Evolutionary conservation across 2,888 invertebrate species (phyloP), one percentile per base, ranked within the genome.

Genomic region (Acronicta leporina): DNA sequence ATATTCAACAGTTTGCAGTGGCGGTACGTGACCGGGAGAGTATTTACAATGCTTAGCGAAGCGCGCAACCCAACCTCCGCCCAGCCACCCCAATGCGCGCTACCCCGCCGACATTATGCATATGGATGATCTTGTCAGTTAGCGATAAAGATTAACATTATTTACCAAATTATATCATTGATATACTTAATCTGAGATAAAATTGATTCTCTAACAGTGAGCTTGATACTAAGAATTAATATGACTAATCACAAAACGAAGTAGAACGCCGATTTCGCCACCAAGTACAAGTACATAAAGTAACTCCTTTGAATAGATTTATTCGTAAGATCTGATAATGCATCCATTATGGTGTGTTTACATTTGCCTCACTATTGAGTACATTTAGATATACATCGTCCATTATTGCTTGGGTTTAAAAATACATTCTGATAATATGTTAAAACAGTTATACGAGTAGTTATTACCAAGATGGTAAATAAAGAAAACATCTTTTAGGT

Each of bases 1-100:
- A 92, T 92, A 93, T 94, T 92, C 89, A 94, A 90, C 92, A 91
- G 91, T 90, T 91, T 90, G 88, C 88, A 87, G 83, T 80, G 79
- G 84, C 80, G 82, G 81, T 89, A 92, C 92, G 92, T 93, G 92
- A 89, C 92, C 85, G 85, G 85, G 89, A 84, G 86, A 87, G 86
- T 92, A 91, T 93, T 92, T 90, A 90, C 90, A 89, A 88, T 91
- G 90, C 92, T 92, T 90, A 92, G 89, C 87, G 86, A 84, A 85
- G 87, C 89, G 88, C 82, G 85, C 85, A 80, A 84, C 85, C 84
- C 84, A 73, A 80, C 79, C 69, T 71, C 79, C 77, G 73, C 77
- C 73, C 69, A 68, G 56, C 73, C 73, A 74, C 67, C 72, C 80
- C 67, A 73, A 68, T 58, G 57, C 63, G 73, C 67, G 62, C 70